Evolutionary conservation across 2,113 vertebrate species (phyloP), one percentile per base, ranked within the genome.

Genomic region (Eurystomus gularis): DNA sequence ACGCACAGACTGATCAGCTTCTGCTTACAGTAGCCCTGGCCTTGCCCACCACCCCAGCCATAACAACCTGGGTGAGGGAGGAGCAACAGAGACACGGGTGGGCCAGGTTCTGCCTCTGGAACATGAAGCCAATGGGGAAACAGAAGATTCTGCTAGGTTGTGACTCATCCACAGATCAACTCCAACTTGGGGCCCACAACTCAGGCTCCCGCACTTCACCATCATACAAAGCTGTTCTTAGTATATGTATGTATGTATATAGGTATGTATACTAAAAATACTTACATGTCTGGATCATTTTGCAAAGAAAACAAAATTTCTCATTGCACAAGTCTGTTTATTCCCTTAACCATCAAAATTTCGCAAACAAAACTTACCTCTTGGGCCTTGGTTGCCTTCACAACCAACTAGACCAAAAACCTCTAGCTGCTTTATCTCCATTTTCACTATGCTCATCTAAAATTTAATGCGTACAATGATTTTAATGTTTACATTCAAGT

Each of bases 381-480:
- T 96, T 90, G 95, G 25, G 69, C 98, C 98, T 37, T 97, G 97
- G 61, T 98, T 98, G 88, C 98, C 98, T 88, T 92, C 89, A 93
- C 97, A 94, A 39, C 97, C 98, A 85, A 97, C 79, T 48, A 98
- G 90, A 21, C 98, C 97, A 17, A 98, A n/a, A 80, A 76, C 98
- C 98, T 82, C 97, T 98, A 52, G 95, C 82, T 60, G 98, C 98
- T 95, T 97, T 98, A 94, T 98, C 98, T 72, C 98, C 98, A 66
- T 81, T 94, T 11, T 98, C 97, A 94, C 98, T 97, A 86, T 17
- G 77, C 70, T 98, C 95, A 61, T 98, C 98, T 98, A 70, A 89
- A 94, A 72, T 33, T 13, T 52, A 73, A 64, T 19, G 9, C 76
- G 12, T 46, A 46, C 19, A 17, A 33, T 31, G 42, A 49, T 55